Evolutionary conservation across 2,888 invertebrate species (phyloP), one percentile per base, ranked within the genome.

Genomic region (Subacronicta megacephala): DNA sequence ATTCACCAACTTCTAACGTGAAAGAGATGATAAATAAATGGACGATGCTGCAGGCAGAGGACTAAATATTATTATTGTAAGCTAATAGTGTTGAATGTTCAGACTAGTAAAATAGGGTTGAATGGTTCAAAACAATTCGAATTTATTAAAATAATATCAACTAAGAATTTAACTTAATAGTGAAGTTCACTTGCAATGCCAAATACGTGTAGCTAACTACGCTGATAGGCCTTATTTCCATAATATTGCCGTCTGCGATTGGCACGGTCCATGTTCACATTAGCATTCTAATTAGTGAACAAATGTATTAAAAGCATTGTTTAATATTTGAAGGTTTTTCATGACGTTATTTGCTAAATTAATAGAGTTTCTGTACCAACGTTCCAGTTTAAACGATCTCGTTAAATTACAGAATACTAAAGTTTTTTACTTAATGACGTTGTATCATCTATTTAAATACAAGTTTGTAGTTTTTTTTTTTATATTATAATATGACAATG

Each of bases 201-300:
- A n/a, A 46, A 51, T 67, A 56, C 18, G 12, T 10, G 3, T 31
- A 31, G 6, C 1, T n/a, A n/a, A 23, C 26, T 36, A 29, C 36
- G 46, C 26, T 7, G 3, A n/a, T 31, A 31, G 5, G 15, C n/a
- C 29, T 59, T 26, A 62, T 66, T 54, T 37, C 41, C 56, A 62
- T 62, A 62, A 62, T 62, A 52, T 47, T 17, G 42, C 54, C 36
- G 54, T 40, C 40, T 38, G 37, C 57, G 26, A 56, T 47, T 53
- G 46, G 41, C 47, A 47, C 29, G 17, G 23, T 38, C 43, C 26
- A 44, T 42, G 45, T 64, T 64, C 45, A 36, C 40, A 42, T 55
- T 68, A 43, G 47, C 69, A 68, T 55, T 49, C 12, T 52, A 68
- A 68, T 68, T 45, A 59, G 33, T 33, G 26, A 58, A 41, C 31